Base-by-base conservation (phyloP, 2,888 invertebrate species). In the Phortica magna region DNA sequence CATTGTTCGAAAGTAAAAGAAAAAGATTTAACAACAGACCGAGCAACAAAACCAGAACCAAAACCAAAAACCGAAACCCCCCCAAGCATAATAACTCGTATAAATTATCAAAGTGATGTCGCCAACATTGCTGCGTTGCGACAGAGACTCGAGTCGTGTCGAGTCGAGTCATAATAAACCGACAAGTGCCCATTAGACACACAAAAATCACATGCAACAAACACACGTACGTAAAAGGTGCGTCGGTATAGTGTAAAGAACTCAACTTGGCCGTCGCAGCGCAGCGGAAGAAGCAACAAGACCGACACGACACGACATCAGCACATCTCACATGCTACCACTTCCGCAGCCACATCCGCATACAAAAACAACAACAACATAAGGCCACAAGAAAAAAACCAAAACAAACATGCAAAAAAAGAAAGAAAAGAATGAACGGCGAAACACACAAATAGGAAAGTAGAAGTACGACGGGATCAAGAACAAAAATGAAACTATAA, bases 401-500 rank as follows among this genome's bases (percentile, higher is more conserved):
- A 42, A 82, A 79, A 55, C 61, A 59, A 70, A 74, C 53, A 55
- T 10, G 43, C 17, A 17, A 7, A 14, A 61, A 70, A 61, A 43
- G 48, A 12, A 64, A 43, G 65, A 17, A 73, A 17, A 76, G 74
- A 78, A 76, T 43, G 22, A 61, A 65, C 43, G 48, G 65, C 55
- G 19, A 74, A 78, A 76, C 78, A 31, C 3, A 31, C 2, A 31
- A 31, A 31, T 4, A 31, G 31, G 3, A 31, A 31, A 3, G 7
- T 6, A 55, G 68, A n/a, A 73, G 42, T 55, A 55, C 14, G 55
- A 19, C 17, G 22, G 61, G 61, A 61, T 22, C n/a, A 10, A 22
- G 17, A 61, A 77, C 76, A 74, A 74, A 81, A 80, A 80, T 17
- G 42, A 68, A 68, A 68, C 9, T 43, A 43, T 43, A 17, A 68